A percentile compares a stretch with the other conserved stretches of the same genome.
These are phyloP conservation scores for Pseudoatta argentina DNA, from an alignment of 1,140 invertebrate species.

Conservation along the genomic window DNA sequence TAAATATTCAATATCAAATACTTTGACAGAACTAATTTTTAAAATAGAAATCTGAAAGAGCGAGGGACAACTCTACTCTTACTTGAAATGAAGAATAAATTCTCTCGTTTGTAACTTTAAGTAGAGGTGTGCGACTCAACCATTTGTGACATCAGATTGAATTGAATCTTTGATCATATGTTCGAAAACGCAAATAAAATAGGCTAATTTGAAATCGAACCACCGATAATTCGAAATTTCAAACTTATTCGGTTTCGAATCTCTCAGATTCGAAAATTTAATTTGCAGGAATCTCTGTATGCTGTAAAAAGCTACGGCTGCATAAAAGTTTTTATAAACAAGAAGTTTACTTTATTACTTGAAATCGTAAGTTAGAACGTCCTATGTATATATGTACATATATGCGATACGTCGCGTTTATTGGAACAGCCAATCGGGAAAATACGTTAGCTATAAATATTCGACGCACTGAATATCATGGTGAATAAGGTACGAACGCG, in stretches of 20 bases:
- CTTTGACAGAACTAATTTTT: not conserved
- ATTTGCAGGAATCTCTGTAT: not conserved
- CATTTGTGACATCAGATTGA: no score
- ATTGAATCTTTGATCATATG: no score
- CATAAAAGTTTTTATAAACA: not conserved
- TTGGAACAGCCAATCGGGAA: not conserved
- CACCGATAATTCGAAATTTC: no score
- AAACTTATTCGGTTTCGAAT: no score
- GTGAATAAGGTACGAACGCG: constrained; percentile 32
- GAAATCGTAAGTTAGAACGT: not conserved
- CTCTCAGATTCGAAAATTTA: not conserved
- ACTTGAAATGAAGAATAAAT: not conserved
- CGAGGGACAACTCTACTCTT: not conserved
- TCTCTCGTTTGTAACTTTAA: no score
- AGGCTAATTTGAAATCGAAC: no score
- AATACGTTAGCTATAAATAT: constrained; percentile 34
- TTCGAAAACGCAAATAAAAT: no score
- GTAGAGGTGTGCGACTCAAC: no score
- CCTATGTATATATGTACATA: not conserved
- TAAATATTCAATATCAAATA: not conserved
- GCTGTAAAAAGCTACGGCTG: not conserved
- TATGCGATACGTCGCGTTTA: constrained; percentile 2
- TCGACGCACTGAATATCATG: constrained; percentile 29
- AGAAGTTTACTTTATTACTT: not conserved
- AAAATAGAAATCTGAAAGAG: not conserved